Percentiles rank a stretch among this genome's conserved stretches.
Conservation (phyloP, 2,797 vertebrate genomes). For the Vespertilio murinus region DNA sequence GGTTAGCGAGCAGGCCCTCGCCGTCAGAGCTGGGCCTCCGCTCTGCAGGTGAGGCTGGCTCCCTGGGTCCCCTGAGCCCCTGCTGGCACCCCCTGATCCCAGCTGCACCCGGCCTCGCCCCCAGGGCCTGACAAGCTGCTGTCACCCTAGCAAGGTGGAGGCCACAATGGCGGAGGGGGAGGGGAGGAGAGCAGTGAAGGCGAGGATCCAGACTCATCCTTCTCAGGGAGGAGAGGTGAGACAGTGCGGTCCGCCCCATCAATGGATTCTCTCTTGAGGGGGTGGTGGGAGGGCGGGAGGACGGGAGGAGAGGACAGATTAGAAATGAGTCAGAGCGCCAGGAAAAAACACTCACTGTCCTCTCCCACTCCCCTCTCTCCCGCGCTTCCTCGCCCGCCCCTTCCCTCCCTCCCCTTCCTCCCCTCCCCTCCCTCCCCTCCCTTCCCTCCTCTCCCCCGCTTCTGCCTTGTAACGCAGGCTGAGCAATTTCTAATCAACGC, state of each 20-base stretch:
- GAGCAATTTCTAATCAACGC: conserved; percentile 81
- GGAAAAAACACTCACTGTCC: background rate
- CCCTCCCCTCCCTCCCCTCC: accelerated
- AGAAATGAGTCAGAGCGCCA: conserved; percentile 69
- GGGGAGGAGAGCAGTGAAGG: background rate
- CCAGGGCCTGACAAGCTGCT: background rate
- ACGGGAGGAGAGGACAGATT: conserved; percentile 71
- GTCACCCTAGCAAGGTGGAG: conserved; percentile 24
- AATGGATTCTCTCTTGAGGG: conserved; percentile 67
- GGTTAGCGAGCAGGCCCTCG: conserved; percentile 67
- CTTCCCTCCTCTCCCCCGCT: background rate
- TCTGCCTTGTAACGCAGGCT: conserved; percentile 65
- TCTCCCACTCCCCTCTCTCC: background rate
- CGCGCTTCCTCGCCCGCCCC: accelerated
- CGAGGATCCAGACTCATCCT: conserved; percentile 66
- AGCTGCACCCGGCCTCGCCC: background rate
- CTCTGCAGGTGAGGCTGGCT: background rate
- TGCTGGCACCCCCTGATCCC: background rate
- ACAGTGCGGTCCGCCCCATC: conserved; percentile 62
- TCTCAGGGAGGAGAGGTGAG: conserved; percentile 75
- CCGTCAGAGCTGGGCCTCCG: conserved; percentile 24
- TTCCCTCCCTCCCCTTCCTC: accelerated
- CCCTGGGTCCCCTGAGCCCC: background rate
- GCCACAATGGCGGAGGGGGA: conserved; percentile 25
- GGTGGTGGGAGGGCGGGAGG: conserved; percentile 72